These are phyloP conservation scores for Homarus americanus DNA, from an alignment of 1,140 invertebrate genomes.

Conservation along the genomic window DNA sequence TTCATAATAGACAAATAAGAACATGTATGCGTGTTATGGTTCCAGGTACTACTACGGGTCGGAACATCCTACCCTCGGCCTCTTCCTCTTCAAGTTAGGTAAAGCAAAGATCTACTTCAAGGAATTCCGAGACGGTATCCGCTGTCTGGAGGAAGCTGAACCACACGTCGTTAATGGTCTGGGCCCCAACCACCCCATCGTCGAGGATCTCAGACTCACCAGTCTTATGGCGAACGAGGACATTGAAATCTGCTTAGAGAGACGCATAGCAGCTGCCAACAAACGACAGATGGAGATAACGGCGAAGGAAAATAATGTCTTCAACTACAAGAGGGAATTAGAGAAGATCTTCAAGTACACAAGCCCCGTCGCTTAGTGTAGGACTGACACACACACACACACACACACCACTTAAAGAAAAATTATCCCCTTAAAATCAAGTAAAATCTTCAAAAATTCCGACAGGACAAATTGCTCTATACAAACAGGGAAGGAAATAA, in stretches of 20 bases:
- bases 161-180: conserved; percentile 23
- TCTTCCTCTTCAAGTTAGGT: conserved; percentile 52
- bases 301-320: background rate
- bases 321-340: background rate
- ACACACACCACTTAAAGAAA: background rate
- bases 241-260: conserved; percentile 65
- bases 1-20: too few species aligned
- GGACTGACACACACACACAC: background rate
- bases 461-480: background rate
- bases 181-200: conserved; percentile 51
- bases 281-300: background rate
- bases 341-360: background rate
- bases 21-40: too few species aligned
- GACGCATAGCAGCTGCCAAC: conserved; percentile 32
- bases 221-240: conserved; percentile 69
- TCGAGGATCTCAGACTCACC: conserved; percentile 40
- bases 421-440: background rate
- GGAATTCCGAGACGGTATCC: conserved; percentile 30
- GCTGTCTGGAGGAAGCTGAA: conserved; percentile 33
- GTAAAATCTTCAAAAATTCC: background rate
- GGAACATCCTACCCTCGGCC: conserved; percentile 12
- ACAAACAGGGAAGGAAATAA: too few species aligned
- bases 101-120: conserved; percentile 60
- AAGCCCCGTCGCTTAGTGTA: background rate
- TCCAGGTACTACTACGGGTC: conserved; percentile 49